A percentile compares a stretch with the other conserved stretches of the same genome.
Evolutionary conservation across 2,797 vertebrate genomes (phyloP).

Genomic region (Eospalax fontanierii): DNA sequence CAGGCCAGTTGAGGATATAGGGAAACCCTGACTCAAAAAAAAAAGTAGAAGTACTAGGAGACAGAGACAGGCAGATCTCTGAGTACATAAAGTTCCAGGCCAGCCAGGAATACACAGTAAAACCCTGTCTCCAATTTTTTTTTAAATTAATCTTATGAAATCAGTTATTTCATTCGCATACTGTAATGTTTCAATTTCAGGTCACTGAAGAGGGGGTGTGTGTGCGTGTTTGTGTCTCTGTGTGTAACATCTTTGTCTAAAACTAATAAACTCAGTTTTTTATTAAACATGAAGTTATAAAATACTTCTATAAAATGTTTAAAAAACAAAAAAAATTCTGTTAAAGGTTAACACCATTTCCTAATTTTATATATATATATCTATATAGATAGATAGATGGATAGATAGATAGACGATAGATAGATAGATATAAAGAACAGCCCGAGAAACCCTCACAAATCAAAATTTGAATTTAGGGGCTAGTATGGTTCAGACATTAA

Average conservation of each 20-base stretch:
- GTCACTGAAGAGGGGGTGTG: neutral
- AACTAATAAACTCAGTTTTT: conserved; percentile 20
- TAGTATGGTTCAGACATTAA: neutral
- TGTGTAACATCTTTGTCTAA: conserved; percentile 16
- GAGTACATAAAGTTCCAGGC: too few relatives aligned
- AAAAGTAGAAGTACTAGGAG: neutral
- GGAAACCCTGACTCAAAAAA: neutral
- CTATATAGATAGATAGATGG: too few relatives aligned
- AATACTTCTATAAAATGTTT: conserved; percentile 42
- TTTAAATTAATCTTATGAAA: neutral
- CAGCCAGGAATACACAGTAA: too few relatives aligned
- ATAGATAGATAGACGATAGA: too few relatives aligned
- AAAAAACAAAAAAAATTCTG: conserved; percentile 22
- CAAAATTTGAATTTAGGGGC: neutral
- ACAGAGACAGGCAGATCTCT: too few relatives aligned
- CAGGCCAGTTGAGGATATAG: too few relatives aligned
- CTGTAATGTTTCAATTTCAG: conserved; percentile 46
- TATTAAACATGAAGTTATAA: conserved; percentile 56
- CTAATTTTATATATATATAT: conserved; percentile 16
- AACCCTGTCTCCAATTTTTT: too few relatives aligned
- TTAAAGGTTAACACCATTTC: neutral
- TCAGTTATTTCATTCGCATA: conserved; percentile 23
- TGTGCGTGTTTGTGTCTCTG: neutral
- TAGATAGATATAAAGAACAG: too few relatives aligned
- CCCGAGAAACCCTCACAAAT: neutral